Conservation (phyloP, 1,140 invertebrate species). For the Tetragnatha versicolor region DNA sequence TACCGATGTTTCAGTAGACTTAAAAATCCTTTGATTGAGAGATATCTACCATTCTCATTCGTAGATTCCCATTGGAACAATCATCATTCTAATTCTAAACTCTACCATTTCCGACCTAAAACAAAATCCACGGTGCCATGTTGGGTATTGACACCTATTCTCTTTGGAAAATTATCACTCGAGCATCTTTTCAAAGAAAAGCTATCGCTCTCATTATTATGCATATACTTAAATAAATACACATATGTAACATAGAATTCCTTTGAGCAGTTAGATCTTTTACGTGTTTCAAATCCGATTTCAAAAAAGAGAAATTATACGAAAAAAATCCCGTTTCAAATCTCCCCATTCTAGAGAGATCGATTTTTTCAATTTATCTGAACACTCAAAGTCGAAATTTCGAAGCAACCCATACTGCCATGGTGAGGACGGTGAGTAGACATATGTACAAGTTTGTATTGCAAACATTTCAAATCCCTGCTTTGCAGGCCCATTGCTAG, state of each 20-base stretch:
- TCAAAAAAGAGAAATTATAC: conserved; percentile 20
- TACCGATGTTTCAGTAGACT: conserved; percentile 42
- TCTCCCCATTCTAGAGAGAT: neutral
- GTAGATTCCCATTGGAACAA: conserved; percentile 21
- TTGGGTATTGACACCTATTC: too few species aligned
- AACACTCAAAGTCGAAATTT: neutral
- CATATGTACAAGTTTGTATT: neutral
- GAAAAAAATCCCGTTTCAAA: neutral
- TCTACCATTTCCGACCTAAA: too few species aligned
- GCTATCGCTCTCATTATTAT: conserved; percentile 6
- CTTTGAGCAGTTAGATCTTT: conserved; percentile 36
- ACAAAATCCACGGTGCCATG: too few species aligned
- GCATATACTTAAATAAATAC: conserved; percentile 17
- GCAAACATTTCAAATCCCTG: too few species aligned
- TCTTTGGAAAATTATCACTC: too few species aligned
- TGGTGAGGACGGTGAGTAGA: neutral
- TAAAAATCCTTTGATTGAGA: too few species aligned
- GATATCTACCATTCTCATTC: conserved; percentile 19
- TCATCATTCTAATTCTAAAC: too few species aligned
- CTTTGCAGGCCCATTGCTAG: too few species aligned
- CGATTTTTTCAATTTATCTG: neutral
- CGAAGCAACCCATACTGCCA: neutral
- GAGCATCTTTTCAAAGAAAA: conserved; percentile 5
- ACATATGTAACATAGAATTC: conserved; percentile 39
- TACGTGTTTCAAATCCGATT: conserved; percentile 32